Evolutionary conservation across 2,888 invertebrate genomes (phyloP), one percentile per base, ranked within the genome.

Genomic region (Tetragonisca angustula): DNA sequence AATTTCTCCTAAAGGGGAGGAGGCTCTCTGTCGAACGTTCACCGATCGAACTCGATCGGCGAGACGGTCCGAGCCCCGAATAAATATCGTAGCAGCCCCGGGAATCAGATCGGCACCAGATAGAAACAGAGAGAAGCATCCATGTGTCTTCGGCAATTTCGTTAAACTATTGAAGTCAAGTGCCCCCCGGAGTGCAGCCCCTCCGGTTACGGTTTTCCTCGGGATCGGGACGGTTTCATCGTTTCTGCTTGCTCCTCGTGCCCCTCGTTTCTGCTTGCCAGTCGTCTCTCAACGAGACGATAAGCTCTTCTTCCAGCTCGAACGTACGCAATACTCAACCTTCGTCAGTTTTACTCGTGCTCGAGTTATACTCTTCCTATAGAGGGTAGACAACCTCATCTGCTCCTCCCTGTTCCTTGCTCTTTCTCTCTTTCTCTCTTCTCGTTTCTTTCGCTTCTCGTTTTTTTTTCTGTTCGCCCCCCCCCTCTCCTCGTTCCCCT

Each of bases 151-250:
- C 79, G 84, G 90, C 90, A 92, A 93, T 93, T 92, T 91, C 88
- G 87, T 89, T 92, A 89, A 92, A 93, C 91, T 92, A 92, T 92
- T 90, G 88, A 92, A 91, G 90, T 89, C 90, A 90, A 92, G 92
- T 91, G 90, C 87, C 87, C 93, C 91, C 92, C 36, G 61, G 92
- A 90, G 93, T 80, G 71, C 81, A 77, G 76, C 69, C 80, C 72
- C 77, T 76, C 43, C 43, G 59, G 69, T 61, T 76, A 65, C 64
- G 43, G 64, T 36, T 19, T 83, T 64, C 74, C 19, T 13, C 43
- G 54, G 27, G 62, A 68, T 59, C 43, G 43, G 43, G 9, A 43
- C 43, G 43, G 59, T 77, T 62, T 68, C 59, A 50, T 75, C 77
- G 65, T 24, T 54, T 65, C 62, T 32, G 59, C 61, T 56, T 87